A percentile compares a stretch with the other conserved stretches of the same genome.
Conservation (phyloP, 2,888 invertebrate species). For the Crepidodera aurea region DNA sequence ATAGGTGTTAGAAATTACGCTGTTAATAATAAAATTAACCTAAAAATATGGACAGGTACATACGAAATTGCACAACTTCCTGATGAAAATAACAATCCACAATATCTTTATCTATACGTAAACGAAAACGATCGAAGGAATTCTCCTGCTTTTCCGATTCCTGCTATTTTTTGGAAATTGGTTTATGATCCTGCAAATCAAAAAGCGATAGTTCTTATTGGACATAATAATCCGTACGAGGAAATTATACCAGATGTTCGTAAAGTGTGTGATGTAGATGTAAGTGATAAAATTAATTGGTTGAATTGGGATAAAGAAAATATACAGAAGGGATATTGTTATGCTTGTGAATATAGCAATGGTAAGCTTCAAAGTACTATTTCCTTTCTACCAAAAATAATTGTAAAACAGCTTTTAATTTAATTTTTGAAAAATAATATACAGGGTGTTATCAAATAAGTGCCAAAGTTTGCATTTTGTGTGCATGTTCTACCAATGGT, state of each 20-base stretch:
- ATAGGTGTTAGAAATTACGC: conserved; percentile 51
- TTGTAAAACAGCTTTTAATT: background rate
- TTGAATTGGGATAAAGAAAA: conserved; percentile 59
- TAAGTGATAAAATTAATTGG: conserved; percentile 69
- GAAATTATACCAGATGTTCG: conserved; percentile 26
- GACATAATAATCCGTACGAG: conserved; percentile 69
- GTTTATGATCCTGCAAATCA: conserved; percentile 64
- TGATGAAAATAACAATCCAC: background rate
- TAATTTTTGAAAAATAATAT: no score
- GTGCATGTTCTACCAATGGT: no score
- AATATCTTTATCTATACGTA: background rate
- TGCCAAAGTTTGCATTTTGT: no score
- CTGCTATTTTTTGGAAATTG: conserved; percentile 68
- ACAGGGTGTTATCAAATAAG: no score
- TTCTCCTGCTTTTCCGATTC: conserved; percentile 61
- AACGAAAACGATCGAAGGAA: conserved; percentile 53
- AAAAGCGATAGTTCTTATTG: conserved; percentile 67
- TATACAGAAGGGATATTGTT: conserved; percentile 66
- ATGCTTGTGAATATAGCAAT: conserved; percentile 63
- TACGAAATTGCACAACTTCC: conserved; percentile 66
- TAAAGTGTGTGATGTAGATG: conserved; percentile 55
- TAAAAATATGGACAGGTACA: conserved; percentile 63
- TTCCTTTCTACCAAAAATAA: background rate
- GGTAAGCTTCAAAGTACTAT: background rate
- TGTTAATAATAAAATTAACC: conserved; percentile 40